Conservation (phyloP, 1,140 invertebrate genomes). For the Drosophila melanica region DNA sequence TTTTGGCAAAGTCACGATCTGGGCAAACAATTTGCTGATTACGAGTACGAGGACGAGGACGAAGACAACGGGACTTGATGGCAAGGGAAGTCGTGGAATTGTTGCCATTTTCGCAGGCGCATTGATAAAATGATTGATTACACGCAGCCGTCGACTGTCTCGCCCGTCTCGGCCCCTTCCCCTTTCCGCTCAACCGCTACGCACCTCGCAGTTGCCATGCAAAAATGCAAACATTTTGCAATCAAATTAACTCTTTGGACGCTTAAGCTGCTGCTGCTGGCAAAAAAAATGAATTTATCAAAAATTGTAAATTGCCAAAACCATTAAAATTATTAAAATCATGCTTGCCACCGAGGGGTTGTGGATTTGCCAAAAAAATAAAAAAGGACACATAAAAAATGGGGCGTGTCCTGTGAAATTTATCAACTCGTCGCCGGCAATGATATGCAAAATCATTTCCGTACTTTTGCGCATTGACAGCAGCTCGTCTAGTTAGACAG, state of each 20-base stretch:
- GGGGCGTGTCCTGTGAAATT: slow-evolving; percentile 76
- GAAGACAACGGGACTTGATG: slow-evolving; percentile 4
- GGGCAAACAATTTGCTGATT: slow-evolving; percentile 80
- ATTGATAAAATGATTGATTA: slow-evolving; percentile 83
- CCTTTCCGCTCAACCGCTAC: background rate
- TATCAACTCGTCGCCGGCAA: slow-evolving; percentile 64
- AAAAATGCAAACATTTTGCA: slow-evolving; percentile 77
- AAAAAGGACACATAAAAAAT: slow-evolving; percentile 29
- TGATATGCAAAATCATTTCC: slow-evolving; percentile 76
- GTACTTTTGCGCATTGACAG: slow-evolving; percentile 27
- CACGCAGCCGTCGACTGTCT: slow-evolving; percentile 62
- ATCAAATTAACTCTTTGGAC: slow-evolving; percentile 82
- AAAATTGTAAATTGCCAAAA: slow-evolving; percentile 81
- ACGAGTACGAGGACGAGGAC: slow-evolving; percentile 34
- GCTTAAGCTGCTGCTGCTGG: slow-evolving; percentile 64
- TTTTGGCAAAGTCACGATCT: slow-evolving; percentile 79
- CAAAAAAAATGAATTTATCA: slow-evolving; percentile 76
- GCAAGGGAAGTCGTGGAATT: slow-evolving; percentile 59
- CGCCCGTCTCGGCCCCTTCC: background rate
- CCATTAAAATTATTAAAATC: slow-evolving; percentile 83
- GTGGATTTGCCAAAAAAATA: background rate
- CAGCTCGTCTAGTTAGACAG: slow-evolving; percentile 14
- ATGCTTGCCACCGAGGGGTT: slow-evolving; percentile 42
- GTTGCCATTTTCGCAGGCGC: slow-evolving; percentile 77
- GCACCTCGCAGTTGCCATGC: slow-evolving; percentile 22